Base-by-base conservation (phyloP, 2,113 vertebrate species). In the Callocephalon fimbriatum region DNA sequence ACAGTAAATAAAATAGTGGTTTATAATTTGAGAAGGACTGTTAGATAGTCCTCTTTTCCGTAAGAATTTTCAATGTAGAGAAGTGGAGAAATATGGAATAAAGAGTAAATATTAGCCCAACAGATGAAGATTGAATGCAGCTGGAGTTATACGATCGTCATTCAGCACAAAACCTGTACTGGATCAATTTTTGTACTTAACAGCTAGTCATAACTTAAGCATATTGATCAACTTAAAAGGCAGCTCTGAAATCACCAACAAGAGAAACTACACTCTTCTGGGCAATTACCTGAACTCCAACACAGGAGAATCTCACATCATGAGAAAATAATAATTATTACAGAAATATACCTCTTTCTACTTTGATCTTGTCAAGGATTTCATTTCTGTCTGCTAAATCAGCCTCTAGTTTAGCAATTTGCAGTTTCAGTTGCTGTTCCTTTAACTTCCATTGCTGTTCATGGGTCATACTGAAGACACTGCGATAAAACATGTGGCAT, bases 401-500 rank as follows among this genome's bases (percentile, higher is more conserved):
- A 65, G 98, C 93, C 97, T 99, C 98, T 35, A 99, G 98, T 92
- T 99, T 98, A 75, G 97, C 95, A 61, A 99, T 98, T 97, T 99
- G 99, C 20, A 98, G 88, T 95, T 98, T 98, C 95, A 99, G 98
- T 97, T 98, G 97, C 98, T 98, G 99, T 80, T 98, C 99, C 95
- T 98, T 98, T 54, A 97, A 92, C 96, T 98, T 99, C 98, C 98
- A 98, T 14, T 98, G 97, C 97, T 98, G 97, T 95, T 98, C 98
- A 4, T 97, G 97, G 98, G 98, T 98, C 98, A 98, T 95, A 92
- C 97, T 96, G 97, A 99, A 99, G 98, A 98, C 98, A 98, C 98
- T 99, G 98, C 96, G 91, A 99, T 98, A 98, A 98, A 99, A 99
- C 98, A 99, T 98, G 98, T 98, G 98, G 99, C 98, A 98, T 93